Conservation (phyloP, 2,797 vertebrate genomes). For the Eurystomus glaucurus region DNA sequence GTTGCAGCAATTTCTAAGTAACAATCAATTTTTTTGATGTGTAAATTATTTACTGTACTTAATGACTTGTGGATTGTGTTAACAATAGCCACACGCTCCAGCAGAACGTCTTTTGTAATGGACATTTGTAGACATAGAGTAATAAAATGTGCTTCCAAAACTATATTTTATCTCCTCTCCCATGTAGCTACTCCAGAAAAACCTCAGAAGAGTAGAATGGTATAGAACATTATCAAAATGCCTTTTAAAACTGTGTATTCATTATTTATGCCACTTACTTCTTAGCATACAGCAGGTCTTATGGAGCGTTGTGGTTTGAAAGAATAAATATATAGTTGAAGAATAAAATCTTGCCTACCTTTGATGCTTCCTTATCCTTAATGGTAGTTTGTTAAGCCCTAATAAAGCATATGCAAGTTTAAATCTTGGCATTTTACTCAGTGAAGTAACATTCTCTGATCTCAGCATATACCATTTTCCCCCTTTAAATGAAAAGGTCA, state of each 20-base stretch:
- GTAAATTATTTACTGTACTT: constrained; percentile 60
- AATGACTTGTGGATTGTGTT: constrained; percentile 36
- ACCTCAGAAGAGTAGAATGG: background rate
- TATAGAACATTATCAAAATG: background rate
- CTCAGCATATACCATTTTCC: background rate
- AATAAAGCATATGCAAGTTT: background rate
- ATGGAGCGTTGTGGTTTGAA: background rate
- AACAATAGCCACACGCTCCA: constrained; percentile 8
- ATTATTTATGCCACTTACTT: background rate
- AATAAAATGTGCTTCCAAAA: constrained; percentile 30
- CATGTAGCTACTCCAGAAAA: background rate
- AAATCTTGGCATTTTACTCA: background rate
- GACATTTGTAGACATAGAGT: background rate
- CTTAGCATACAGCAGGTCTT: background rate
- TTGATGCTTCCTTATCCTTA: background rate
- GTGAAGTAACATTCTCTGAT: background rate
- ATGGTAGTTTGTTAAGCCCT: background rate
- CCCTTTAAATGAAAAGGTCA: background rate
- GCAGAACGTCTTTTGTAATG: constrained; percentile 1
- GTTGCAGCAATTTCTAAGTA: background rate
- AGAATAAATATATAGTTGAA: background rate
- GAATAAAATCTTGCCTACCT: background rate
- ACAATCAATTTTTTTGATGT: constrained; percentile 10
- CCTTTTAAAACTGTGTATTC: background rate
- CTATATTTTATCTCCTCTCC: background rate